Evolutionary conservation across 2,113 vertebrate species (phyloP), one percentile per base, ranked within the genome.

Genomic region (Capricornis sumatraensis): DNA sequence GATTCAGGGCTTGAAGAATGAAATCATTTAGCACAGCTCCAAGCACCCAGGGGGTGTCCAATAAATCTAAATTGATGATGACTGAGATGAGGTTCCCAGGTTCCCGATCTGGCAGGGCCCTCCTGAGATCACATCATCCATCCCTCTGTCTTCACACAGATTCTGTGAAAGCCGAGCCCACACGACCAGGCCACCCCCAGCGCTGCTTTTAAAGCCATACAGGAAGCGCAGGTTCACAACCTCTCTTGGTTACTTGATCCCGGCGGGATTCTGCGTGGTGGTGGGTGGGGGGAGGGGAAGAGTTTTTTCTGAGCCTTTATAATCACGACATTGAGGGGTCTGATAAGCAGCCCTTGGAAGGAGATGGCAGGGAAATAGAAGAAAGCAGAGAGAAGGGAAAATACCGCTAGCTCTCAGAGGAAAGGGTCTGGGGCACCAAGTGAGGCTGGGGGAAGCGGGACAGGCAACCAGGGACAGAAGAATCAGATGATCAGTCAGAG

Each of bases 11-110:
- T 93, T 91, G 90, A 93, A 97, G 91, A 90, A 90, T 79, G 78
- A 85, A 89, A 82, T 58, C 85, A 64, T 47, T 96, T 79, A 93
- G 88, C 94, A 86, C 58, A 82, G 97, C 27, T 43, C 87, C 50
- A 55, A 92, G 81, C 25, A 89, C 97, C 58, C 36, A 4, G 82
- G 96, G 67, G 95, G 55, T 40, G 4, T 60, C 85, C 95, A 90
- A 98, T 98, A 96, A 98, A 98, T 98, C 97, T 97, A 94, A 90
- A 45, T 6, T 89, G 97, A 96, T 62, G 89, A 81, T 64, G 97
- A 83, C 1, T 45, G 97, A 98, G 92, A 74, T 7, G 92, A 81
- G 62, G 58, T 36, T 89, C 89, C 95, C 93, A 23, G 76, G 76
- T 78, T 74, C 94, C 30, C 7, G 16, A 84, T 62, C 82, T 28